Conservation (phyloP, 2,888 invertebrate species). For the Cryptophagus acutangulus region DNA sequence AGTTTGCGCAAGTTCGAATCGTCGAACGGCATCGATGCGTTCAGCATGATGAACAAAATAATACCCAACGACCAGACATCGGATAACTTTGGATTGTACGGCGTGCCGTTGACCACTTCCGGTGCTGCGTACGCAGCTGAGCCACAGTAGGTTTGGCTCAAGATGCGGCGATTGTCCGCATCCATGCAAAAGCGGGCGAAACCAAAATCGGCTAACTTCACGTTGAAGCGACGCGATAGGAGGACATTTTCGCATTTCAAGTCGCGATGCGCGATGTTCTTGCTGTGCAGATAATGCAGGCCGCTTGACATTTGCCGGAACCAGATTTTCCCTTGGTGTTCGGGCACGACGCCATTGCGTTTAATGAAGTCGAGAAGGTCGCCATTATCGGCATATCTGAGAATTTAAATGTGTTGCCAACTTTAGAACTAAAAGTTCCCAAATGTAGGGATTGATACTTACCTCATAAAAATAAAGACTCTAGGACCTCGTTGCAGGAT, state of each 20-base stretch:
- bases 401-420: too few species aligned
- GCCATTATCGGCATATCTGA: conserved; percentile 76
- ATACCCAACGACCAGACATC: conserved; percentile 93
- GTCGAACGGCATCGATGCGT: conserved; percentile 91
- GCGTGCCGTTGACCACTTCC: conserved; percentile 85
- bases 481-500: conserved; percentile 76
- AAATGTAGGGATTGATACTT: conserved; percentile 16
- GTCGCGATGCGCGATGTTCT: conserved; percentile 85
- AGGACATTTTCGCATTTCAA: conserved; percentile 92
- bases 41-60: conserved; percentile 89
- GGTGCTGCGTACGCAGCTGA: conserved; percentile 96
- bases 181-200: conserved; percentile 81
- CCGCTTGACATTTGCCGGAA: conserved; percentile 82
- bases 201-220: conserved; percentile 92
- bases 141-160: conserved; percentile 92
- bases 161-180: conserved; percentile 64
- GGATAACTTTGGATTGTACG: conserved; percentile 82
- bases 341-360: conserved; percentile 69
- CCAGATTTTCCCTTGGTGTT: conserved; percentile 76
- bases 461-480: conserved; percentile 86
- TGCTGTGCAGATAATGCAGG: conserved; percentile 75
- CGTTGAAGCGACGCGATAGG: conserved; percentile 76
- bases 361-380: conserved; percentile 82
- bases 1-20: conserved; percentile 79
- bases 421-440: background rate